These are phyloP conservation scores for Neofelis nebulosa DNA, from an alignment of 2,113 vertebrate genomes.

Conservation along the genomic window DNA sequence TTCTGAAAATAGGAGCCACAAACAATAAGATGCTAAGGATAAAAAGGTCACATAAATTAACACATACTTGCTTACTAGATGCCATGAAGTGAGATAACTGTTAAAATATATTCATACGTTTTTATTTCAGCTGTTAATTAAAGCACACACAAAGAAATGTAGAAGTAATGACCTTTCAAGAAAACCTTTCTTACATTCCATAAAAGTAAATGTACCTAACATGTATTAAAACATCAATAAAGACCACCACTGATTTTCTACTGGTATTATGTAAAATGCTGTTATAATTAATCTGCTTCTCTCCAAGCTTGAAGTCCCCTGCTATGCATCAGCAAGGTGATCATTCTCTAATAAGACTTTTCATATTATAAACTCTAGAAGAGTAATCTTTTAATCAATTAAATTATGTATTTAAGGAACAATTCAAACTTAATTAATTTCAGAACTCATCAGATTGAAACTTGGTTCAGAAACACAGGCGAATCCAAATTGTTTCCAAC, in stretches of 20 bases:
- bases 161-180: background rate
- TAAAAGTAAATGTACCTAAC: background rate
- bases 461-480: background rate
- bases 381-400: slow-evolving; percentile 35
- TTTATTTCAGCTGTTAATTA: slow-evolving; percentile 24
- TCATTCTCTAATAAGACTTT: slow-evolving; percentile 26
- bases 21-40: slow-evolving; percentile 75
- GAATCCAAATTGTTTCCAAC: slow-evolving; percentile 15
- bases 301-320: background rate
- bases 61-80: background rate
- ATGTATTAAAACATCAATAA: background rate
- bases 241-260: background rate
- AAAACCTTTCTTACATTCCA: background rate
- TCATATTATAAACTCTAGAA: background rate
- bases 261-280: background rate
- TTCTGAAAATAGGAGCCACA: slow-evolving; percentile 73
- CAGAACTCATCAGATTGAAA: background rate
- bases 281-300: background rate
- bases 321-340: background rate
- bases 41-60: slow-evolving; percentile 73
- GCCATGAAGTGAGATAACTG: background rate
- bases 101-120: slow-evolving; percentile 46
- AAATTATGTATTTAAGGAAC: slow-evolving; percentile 29
- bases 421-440: slow-evolving; percentile 59
- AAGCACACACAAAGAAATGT: background rate